Percentiles rank a stretch among this genome's conserved stretches.
These are phyloP conservation scores for Ferrisia virgata DNA, from an alignment of 2,888 invertebrate genomes.

Conservation along the genomic window DNA sequence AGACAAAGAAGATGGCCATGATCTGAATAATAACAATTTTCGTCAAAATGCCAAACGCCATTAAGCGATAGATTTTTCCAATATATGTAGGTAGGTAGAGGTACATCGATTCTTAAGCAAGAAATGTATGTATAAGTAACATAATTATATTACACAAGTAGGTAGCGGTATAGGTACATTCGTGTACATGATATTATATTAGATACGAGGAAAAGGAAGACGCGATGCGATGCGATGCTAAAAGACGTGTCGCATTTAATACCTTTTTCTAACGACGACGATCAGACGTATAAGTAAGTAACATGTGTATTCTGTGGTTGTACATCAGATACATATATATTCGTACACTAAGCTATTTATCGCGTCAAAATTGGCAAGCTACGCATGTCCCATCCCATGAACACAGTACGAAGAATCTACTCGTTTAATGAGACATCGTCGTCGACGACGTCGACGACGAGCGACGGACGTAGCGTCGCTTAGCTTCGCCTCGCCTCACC, in stretches of 20 bases:
- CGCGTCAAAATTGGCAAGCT: background rate
- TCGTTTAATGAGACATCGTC: background rate
- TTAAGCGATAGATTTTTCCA: background rate
- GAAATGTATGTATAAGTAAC: too few relatives aligned
- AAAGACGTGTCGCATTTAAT: background rate
- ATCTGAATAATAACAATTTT: constrained; percentile 12
- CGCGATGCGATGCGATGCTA: background rate
- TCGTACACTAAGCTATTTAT: background rate
- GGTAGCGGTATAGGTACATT: background rate
- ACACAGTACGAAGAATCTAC: background rate
- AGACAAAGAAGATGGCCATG: constrained; percentile 3
- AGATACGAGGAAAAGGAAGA: background rate
- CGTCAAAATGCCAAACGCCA: background rate
- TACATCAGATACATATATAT: background rate
- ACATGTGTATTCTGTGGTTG: background rate
- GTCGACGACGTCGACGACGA: background rate
- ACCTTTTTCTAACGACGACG: too few relatives aligned
- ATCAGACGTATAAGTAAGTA: too few relatives aligned
- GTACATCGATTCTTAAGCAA: too few relatives aligned
- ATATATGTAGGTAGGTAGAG: too few relatives aligned
- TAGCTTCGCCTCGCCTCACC: too few relatives aligned
- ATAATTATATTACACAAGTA: too few relatives aligned
- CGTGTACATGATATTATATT: background rate
- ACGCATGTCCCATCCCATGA: too few relatives aligned
- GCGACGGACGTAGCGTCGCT: too few relatives aligned